Evolutionary conservation across 53 echinoderm and acorn worm species (phyloP).

Genomic region (Patiria pectinifera): DNA sequence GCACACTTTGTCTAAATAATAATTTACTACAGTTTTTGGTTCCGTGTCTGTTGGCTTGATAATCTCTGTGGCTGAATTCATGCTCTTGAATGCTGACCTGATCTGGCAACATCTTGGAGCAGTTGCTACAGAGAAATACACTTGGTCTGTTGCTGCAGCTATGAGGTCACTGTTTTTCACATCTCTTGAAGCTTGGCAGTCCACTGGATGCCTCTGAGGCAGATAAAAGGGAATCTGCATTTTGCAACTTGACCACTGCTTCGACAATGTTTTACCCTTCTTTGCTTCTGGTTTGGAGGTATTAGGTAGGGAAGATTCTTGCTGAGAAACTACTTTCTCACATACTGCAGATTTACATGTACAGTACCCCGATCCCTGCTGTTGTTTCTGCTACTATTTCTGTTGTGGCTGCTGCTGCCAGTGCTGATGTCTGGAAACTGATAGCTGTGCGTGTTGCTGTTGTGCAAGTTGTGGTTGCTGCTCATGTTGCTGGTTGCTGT

Average conservation of each 20-base stretch:
- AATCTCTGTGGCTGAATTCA: neutral
- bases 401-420: too few relatives aligned
- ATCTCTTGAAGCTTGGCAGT: neutral
- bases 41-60: too few relatives aligned
- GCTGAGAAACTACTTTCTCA: neutral
- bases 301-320: neutral
- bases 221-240: neutral
- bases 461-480: too few relatives aligned
- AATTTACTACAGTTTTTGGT: too few relatives aligned
- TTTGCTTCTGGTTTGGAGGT: neutral
- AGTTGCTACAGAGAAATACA: conserved; percentile 8
- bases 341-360: neutral
- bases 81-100: neutral
- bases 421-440: too few relatives aligned
- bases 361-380: too few relatives aligned
- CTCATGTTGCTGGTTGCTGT: too few relatives aligned
- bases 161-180: neutral
- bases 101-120: neutral
- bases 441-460: too few relatives aligned
- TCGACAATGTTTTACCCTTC: neutral
- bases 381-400: neutral
- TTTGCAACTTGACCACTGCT: neutral
- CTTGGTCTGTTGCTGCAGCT: too few relatives aligned
- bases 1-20: too few relatives aligned
- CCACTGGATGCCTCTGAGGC: neutral